A percentile compares a stretch with the other conserved stretches of the same genome.
These are phyloP conservation scores for Arvicola amphibius DNA, from an alignment of 2,797 vertebrate species.

Conservation along the genomic window DNA sequence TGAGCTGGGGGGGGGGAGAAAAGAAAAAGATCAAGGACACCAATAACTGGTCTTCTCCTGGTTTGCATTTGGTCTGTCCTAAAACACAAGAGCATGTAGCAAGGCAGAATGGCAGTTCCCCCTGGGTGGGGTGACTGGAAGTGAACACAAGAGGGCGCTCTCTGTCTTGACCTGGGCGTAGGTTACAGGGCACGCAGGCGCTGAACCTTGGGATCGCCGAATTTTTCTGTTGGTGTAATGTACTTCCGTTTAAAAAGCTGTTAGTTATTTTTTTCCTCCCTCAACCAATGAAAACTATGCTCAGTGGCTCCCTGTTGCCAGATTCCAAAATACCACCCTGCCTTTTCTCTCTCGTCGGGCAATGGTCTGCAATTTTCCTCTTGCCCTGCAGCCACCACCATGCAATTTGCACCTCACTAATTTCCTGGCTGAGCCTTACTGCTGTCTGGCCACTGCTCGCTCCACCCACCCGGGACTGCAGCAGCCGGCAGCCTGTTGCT, in stretches of 20 bases:
- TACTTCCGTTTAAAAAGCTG: background rate
- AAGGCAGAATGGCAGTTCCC: background rate
- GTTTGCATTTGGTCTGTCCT: background rate
- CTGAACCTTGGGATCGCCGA: background rate
- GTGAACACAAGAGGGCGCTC: background rate
- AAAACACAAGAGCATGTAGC: background rate
- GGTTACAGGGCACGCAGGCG: background rate
- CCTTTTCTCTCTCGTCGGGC: slow-evolving; percentile 69
- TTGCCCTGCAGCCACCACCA: slow-evolving; percentile 70
- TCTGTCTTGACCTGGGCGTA: background rate
- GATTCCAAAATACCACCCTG: slow-evolving; percentile 71
- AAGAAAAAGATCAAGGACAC: background rate
- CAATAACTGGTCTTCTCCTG: background rate
- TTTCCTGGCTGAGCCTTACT: slow-evolving; percentile 67
- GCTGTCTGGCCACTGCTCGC: slow-evolving; percentile 37
- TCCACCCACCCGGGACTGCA: slow-evolving; percentile 22
- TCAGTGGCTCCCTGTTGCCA: slow-evolving; percentile 37
- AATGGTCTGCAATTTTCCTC: slow-evolving; percentile 77
- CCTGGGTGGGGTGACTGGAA: background rate
- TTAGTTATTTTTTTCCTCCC: background rate
- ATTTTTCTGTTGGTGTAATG: background rate
- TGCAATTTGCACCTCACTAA: slow-evolving; percentile 80
- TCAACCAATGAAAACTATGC: slow-evolving; percentile 20
- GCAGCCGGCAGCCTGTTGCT: background rate
- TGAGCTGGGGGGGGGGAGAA: background rate